Evolutionary conservation across 2,888 invertebrate genomes (phyloP).

Genomic region (Dyspetes luteomarginatus): DNA sequence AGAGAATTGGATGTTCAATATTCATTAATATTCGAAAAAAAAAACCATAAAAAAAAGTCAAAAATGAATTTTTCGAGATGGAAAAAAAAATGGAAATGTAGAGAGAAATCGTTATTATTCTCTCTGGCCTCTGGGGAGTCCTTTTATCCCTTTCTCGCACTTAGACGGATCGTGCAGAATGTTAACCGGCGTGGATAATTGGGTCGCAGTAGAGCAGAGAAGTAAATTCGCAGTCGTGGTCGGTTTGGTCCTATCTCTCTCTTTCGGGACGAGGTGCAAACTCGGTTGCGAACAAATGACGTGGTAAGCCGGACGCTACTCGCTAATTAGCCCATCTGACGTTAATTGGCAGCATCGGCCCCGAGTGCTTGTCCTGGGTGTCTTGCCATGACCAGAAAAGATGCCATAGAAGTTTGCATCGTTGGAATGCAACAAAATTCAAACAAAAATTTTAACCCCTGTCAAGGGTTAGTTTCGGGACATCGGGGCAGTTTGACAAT

Average conservation of each 20-base stretch:
- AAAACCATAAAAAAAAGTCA: too few species aligned
- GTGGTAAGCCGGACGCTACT: conserved; percentile 37
- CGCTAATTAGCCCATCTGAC: conserved; percentile 49
- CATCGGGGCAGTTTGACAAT: too few species aligned
- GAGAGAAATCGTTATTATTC: too few species aligned
- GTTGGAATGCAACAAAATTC: too few species aligned
- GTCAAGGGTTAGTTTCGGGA: too few species aligned
- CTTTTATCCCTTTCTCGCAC: neutral
- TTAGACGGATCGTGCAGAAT: neutral
- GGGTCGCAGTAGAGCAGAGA: neutral
- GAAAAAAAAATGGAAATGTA: too few species aligned
- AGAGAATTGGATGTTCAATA: neutral
- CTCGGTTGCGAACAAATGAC: conserved; percentile 13
- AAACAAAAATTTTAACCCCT: too few species aligned
- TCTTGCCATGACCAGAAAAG: neutral
- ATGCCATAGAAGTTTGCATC: too few species aligned
- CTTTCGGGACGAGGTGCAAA: neutral
- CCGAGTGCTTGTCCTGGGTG: neutral
- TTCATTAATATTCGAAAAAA: too few species aligned
- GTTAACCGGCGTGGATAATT: neutral
- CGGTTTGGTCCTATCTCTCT: neutral
- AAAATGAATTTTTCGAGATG: too few species aligned
- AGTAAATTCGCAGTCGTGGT: neutral
- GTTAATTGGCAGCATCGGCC: conserved; percentile 54
- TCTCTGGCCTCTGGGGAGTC: neutral